Evolutionary conservation across 92 coral and sea anemone genomes (phyloP).

Genomic region (Muricea muricata): DNA sequence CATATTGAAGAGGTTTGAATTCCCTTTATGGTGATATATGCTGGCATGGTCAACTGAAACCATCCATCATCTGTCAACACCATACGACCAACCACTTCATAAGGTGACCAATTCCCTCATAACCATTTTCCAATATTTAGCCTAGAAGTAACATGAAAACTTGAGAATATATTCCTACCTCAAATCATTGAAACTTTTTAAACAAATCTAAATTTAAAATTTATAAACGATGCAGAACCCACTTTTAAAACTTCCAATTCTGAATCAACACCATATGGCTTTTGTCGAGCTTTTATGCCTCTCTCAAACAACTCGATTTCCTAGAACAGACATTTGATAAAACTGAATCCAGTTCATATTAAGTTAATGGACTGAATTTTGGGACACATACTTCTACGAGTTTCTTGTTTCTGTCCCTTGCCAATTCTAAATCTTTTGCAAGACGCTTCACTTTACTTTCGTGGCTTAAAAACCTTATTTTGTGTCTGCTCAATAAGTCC

Average conservation of each 20-base stretch:
- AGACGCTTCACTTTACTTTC: slow-evolving; percentile 1
- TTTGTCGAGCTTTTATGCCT: background rate
- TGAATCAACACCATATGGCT: slow-evolving; percentile 23
- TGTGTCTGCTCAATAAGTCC: background rate
- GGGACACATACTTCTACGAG: slow-evolving; percentile 1
- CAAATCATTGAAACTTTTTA: background rate
- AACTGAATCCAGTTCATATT: background rate
- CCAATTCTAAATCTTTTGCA: slow-evolving; percentile 23
- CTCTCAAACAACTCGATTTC: slow-evolving; percentile 22
- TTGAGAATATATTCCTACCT: background rate
- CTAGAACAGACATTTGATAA: background rate
- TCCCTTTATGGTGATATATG: too few relatives aligned
- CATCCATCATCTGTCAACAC: too few relatives aligned
- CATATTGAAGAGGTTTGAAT: too few relatives aligned
- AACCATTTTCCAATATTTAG: slow-evolving; percentile 24
- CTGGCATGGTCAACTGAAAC: too few relatives aligned
- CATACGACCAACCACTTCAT: too few relatives aligned
- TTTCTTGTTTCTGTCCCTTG: slow-evolving; percentile 19
- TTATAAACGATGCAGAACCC: background rate
- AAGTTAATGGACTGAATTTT: background rate
- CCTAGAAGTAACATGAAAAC: background rate
- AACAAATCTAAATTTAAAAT: background rate
- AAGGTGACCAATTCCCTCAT: slow-evolving; percentile 5
- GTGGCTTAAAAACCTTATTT: background rate
- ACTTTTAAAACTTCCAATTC: slow-evolving; percentile 22